Evolutionary conservation across 1,140 invertebrate species (phyloP), one percentile per base, ranked within the genome.

Genomic region (Penaeus indicus): DNA sequence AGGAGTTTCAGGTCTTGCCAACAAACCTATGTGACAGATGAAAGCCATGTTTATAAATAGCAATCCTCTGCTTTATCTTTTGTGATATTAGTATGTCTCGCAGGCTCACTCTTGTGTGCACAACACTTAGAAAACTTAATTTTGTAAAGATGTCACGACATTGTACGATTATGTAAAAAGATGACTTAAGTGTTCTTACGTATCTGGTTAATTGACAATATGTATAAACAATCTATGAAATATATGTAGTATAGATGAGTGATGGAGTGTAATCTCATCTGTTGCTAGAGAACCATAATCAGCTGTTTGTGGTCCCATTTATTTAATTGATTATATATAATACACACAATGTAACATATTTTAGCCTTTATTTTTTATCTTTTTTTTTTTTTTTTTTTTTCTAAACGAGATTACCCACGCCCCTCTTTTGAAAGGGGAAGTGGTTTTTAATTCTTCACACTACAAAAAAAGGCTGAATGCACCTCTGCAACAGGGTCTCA

Each of bases 241-340:
- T 84, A 84, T 84, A 84, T 84, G 32, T 84, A 84, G 82, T 47
- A 21, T 84, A 84, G 82, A 27, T 67, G 21, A 84, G 62, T 84
- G 64, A 80, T 84, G 82, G 82, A 84, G 63, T 84, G 82, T 84
- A 84, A 84, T 84, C 82, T 84, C 78, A 80, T 64, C 13, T 69
- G 62, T 54, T 54, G 38, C 32, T 69, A 69, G 82, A 84, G 38
- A 25, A 84, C 21, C 82, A 69, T 47, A 25, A 69, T 69, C 82
- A 69, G 38, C 63, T 69, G 42, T 84, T 84, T 64, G 38, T 84
- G 54, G 47, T 32, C 69, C n/a, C 18, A 47, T 60, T 47, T 60
- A 25, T 47, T 79, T 79, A 47, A 27, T 83, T 83, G 27, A 27
- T 54, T 83, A 61, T 62, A 64, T 83, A 64, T 61, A 19, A 61